Conservation (phyloP, 2,888 invertebrate species). For the Drosophila mayaguana region DNA sequence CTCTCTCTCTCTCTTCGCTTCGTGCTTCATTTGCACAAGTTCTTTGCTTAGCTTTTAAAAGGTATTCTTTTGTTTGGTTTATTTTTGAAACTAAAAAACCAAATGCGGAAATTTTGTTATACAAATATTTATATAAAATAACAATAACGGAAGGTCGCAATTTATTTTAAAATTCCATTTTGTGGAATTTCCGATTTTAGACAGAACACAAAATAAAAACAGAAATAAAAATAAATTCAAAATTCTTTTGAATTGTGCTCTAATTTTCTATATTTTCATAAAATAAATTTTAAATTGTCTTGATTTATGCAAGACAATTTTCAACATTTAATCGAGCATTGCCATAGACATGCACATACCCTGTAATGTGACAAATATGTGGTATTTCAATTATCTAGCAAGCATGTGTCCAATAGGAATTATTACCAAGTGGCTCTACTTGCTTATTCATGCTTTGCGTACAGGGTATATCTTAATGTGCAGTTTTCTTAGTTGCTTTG, state of each 20-base stretch:
- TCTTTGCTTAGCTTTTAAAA: slow-evolving; percentile 30
- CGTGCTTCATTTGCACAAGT: slow-evolving; percentile 36
- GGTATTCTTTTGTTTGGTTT: slow-evolving; percentile 43
- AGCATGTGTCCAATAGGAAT: background rate
- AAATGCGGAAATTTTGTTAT: slow-evolving; percentile 52
- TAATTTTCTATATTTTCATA: slow-evolving; percentile 1
- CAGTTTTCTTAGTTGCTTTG: background rate
- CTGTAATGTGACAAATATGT: background rate
- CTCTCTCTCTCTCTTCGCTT: background rate
- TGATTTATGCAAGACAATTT: slow-evolving; percentile 45
- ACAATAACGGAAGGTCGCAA: slow-evolving; percentile 38
- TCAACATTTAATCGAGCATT: slow-evolving; percentile 61
- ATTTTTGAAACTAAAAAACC: slow-evolving; percentile 11
- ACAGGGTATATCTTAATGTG: slow-evolving; percentile 12
- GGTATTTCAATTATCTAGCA: background rate
- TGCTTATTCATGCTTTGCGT: background rate
- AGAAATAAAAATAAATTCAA: background rate
- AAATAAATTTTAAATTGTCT: slow-evolving; percentile 31
- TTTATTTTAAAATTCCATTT: slow-evolving; percentile 1
- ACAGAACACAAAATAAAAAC: background rate
- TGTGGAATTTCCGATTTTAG: slow-evolving; percentile 31
- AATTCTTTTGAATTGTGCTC: background rate
- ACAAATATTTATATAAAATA: slow-evolving; percentile 15
- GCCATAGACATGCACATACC: slow-evolving; percentile 24
- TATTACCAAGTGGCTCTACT: too few species aligned